Evolutionary conservation across 2,797 vertebrate genomes (phyloP).

Genomic region (Peromyscus aztecus): DNA sequence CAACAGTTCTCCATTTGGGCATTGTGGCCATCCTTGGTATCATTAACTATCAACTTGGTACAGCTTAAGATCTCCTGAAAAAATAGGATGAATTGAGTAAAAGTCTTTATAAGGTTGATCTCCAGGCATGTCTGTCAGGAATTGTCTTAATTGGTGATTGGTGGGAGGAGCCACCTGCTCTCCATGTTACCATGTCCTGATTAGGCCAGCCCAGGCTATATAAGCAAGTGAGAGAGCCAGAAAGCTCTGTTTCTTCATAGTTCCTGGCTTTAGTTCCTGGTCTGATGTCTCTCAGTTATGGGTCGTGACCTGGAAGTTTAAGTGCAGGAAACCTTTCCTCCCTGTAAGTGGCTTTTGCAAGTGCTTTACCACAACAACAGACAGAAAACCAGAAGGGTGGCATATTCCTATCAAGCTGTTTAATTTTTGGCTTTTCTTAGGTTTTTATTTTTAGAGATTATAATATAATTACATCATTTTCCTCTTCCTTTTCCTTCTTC

Average conservation of each 20-base stretch:
- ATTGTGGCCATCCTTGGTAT: not conserved
- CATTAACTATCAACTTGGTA: not conserved
- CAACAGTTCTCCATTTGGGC: not conserved
- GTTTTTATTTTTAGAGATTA: not conserved
- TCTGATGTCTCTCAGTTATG: not conserved
- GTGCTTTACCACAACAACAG: not conserved
- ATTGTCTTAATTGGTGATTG: not conserved
- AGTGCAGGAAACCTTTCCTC: not conserved
- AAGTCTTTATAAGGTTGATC: not conserved
- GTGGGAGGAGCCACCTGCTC: too few relatives aligned
- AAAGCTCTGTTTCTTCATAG: not conserved
- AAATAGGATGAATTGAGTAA: not conserved
- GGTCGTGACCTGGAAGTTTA: not conserved
- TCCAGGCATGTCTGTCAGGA: not conserved
- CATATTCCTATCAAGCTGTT: too few relatives aligned
- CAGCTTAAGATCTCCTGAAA: not conserved
- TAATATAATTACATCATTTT: not conserved
- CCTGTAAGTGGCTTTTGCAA: not conserved
- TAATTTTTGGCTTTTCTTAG: not conserved
- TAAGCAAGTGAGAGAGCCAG: not conserved
- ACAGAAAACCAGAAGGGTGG: not conserved
- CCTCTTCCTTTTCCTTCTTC: not conserved
- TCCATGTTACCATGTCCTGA: too few relatives aligned
- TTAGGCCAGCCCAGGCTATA: too few relatives aligned
- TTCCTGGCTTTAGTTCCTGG: not conserved